A percentile compares a stretch with the other conserved stretches of the same genome.
These are phyloP conservation scores for Naja naja DNA, from an alignment of 2,113 vertebrate genomes.

Conservation along the genomic window DNA sequence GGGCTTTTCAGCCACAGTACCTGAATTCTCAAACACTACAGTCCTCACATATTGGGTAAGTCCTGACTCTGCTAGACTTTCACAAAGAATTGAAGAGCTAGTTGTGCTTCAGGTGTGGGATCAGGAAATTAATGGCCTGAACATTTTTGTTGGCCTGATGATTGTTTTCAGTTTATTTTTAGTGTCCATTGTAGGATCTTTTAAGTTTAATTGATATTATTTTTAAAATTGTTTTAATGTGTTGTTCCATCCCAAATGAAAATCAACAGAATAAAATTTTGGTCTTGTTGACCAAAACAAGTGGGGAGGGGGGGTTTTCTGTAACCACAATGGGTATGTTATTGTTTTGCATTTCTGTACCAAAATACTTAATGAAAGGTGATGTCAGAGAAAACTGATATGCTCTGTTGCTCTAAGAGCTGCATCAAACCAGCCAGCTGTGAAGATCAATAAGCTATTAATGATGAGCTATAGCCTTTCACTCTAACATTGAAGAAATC, in stretches of 20 bases:
- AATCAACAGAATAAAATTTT: background rate
- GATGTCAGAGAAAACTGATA: conserved; percentile 4
- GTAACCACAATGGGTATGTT: conserved; percentile 33
- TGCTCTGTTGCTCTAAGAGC: conserved; percentile 5
- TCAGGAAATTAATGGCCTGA: background rate
- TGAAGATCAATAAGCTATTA: conserved; percentile 12
- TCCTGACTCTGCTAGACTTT: background rate
- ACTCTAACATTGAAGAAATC: conserved; percentile 28
- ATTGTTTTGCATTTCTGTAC: conserved; percentile 22
- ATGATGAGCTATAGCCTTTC: background rate
- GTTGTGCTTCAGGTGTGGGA: background rate
- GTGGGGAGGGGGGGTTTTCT: background rate
- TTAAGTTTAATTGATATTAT: background rate
- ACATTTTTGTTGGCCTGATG: background rate
- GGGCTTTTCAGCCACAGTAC: background rate
- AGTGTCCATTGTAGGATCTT: background rate
- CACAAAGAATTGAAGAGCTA: background rate
- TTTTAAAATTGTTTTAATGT: background rate
- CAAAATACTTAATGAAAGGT: conserved; percentile 33
- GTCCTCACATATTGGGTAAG: background rate
- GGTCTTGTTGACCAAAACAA: background rate
- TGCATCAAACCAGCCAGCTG: background rate
- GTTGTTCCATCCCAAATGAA: background rate
- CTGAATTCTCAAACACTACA: background rate
- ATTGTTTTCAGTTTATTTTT: background rate